Evolutionary conservation across 2,113 vertebrate genomes (phyloP), one percentile per base, ranked within the genome.

Genomic region (Galbula dea): DNA sequence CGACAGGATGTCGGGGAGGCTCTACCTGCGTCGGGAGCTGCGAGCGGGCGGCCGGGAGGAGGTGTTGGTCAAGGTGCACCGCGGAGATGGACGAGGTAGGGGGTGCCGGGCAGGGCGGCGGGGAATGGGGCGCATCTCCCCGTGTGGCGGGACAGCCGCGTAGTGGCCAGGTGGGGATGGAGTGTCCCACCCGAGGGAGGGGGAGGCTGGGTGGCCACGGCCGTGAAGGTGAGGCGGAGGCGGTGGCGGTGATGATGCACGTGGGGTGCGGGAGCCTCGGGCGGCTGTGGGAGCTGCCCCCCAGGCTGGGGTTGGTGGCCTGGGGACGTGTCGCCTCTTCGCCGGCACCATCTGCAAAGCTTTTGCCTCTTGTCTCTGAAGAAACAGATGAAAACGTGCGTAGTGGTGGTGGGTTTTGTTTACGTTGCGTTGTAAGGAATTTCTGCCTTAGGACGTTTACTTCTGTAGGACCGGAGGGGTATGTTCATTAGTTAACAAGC

Each of bases 1-100:
- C n/a, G 98, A 98, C 87, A 91, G 98, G 55, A 97, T 98, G 80
- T 98, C 98, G 10, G 98, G 98, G 30, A 96, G 98, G 17, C 92
- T 99, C 48, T 98, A 97, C 89, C 96, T 99, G 32, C 95, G 97
- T 69, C 96, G 97, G 67, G 93, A 89, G 49, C 96, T 99, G 76
- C 80, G 86, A 14, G 88, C 83, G 22, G 97, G 98, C 29, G 95
- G 97, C 16, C 66, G 86, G 48, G 94, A 95, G 1, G 98, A 98
- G 75, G 97, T 98, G 86, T 63, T 95, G 69, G 96, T 99, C 80
- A 98, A 98, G 95, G 97, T 99, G 91, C 98, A 98, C 52, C 95
- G 97, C 43, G 88, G 90, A 32, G 92, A 67, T 9, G 89, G 84
- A 59, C 71, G 78, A 98, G 98, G 98, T 98, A 96, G 86, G 97